Evolutionary conservation across 2,888 invertebrate species (phyloP), one percentile per base, ranked within the genome.

Genomic region (Eupsilia transversa): DNA sequence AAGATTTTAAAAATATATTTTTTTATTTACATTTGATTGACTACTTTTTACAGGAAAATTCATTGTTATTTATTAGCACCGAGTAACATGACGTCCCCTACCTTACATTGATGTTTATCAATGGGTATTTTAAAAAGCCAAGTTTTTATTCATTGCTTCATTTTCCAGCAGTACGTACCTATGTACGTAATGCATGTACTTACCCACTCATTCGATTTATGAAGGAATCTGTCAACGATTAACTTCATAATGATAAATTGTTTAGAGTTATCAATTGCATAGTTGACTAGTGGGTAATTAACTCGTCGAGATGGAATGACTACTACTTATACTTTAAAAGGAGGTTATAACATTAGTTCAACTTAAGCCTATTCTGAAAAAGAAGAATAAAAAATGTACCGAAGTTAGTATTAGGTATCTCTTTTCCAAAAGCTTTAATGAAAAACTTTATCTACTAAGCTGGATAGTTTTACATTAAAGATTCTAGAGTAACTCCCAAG

Each of bases 1-100:
- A 54, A 54, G 2, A 54, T 54, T 27, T 5, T 4, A n/a, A n/a
- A n/a, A n/a, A n/a, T n/a, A n/a, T 30, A 27, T 54, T 56, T 56
- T 56, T 56, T 17, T 6, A 30, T 20, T 20, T 20, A 30, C 3
- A 56, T 30, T 56, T 56, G 9, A 20, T 38, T 49, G 17, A 46
- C 12, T 76, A 61, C n/a, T 17, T 72, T 79, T 80, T 80, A 64
- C 27, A 20, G 74, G 46, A 65, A 65, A 74, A 72, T 61, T 10
- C 0, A 30, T 35, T 59, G 23, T 43, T 27, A 27, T 35, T 38
- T 57, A 38, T 20, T 27, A 56, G 30, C 4, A 65, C 33, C 5
- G 3, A 43, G 23, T 52, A 30, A n/a, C 57, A 49, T 41, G 10
- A 23, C 71, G 43, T 23, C 3, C 3, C 12, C 12, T n/a, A 65